These are phyloP conservation scores for Syngnathoides biaculeatus DNA, from an alignment of 2,113 vertebrate species.

Conservation along the genomic window DNA sequence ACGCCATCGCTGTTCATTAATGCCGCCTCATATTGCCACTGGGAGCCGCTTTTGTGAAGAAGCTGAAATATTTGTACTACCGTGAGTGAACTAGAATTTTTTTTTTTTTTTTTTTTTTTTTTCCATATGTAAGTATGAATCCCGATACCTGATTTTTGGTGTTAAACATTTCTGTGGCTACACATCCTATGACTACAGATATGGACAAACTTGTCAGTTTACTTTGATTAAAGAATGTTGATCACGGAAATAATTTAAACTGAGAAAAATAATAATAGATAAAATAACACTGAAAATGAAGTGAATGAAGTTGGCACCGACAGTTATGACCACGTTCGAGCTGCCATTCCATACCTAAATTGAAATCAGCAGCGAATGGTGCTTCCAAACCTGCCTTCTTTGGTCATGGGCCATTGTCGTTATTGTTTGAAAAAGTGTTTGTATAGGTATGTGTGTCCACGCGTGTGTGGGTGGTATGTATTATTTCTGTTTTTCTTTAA, in stretches of 20 bases:
- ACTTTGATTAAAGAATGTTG: background rate
- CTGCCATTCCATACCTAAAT: slow-evolving; percentile 3
- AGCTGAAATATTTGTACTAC: slow-evolving; percentile 36
- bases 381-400: slow-evolving; percentile 13
- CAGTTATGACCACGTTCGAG: background rate
- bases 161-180: slow-evolving; percentile 4
- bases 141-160: background rate
- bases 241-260: background rate
- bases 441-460: no score
- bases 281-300: background rate
- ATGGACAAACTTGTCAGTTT: background rate
- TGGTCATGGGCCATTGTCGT: slow-evolving; percentile 5
- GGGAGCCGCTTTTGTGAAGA: slow-evolving; percentile 29
- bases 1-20: slow-evolving; percentile 14
- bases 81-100: slow-evolving; percentile 40
- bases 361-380: slow-evolving; percentile 10
- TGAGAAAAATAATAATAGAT: background rate
- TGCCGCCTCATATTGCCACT: slow-evolving; percentile 22
- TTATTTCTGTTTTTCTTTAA: slow-evolving; percentile 31
- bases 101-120: slow-evolving; percentile 44
- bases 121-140: slow-evolving; percentile 12
- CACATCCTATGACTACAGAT: background rate
- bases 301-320: background rate
- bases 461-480: background rate
- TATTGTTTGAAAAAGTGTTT: slow-evolving; percentile 15